These are phyloP conservation scores for Pteropus alecto DNA, from an alignment of 2,113 vertebrate species.

Conservation along the genomic window DNA sequence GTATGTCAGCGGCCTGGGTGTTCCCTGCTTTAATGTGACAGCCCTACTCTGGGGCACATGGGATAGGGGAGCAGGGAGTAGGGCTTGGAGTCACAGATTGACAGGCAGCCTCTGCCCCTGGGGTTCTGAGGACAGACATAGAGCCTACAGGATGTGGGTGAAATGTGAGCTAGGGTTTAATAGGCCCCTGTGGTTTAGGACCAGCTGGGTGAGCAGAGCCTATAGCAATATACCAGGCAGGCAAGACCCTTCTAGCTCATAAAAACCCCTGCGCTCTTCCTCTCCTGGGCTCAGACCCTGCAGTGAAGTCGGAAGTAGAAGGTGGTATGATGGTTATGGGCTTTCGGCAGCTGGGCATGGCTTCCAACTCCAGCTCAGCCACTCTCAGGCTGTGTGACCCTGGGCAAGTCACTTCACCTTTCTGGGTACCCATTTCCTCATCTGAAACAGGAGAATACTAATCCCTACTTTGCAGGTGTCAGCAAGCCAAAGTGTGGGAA, in stretches of 20 bases:
- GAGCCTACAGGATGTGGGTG: background rate
- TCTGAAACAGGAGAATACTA: background rate
- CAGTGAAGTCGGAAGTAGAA: background rate
- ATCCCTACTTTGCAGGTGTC: background rate
- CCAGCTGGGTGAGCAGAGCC: background rate
- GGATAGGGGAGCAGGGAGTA: background rate
- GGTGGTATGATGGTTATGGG: background rate
- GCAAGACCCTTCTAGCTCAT: background rate
- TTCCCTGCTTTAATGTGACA: constrained; percentile 54
- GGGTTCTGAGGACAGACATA: background rate
- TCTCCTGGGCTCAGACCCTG: background rate
- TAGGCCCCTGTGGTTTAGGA: background rate
- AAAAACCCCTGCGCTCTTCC: background rate
- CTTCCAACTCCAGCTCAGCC: background rate
- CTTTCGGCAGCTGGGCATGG: background rate
- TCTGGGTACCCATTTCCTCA: background rate
- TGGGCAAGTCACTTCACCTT: background rate
- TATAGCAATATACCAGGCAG: background rate
- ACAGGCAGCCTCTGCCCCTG: background rate
- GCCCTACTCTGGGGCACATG: background rate
- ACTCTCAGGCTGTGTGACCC: background rate
- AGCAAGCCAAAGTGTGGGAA: background rate
- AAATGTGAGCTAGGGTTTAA: background rate
- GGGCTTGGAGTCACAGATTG: background rate
- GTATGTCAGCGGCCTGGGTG: constrained; percentile 36